A percentile compares a stretch with the other conserved stretches of the same genome.
Evolutionary conservation across 2,797 vertebrate genomes (phyloP).

Genomic region (Falco berigora): DNA sequence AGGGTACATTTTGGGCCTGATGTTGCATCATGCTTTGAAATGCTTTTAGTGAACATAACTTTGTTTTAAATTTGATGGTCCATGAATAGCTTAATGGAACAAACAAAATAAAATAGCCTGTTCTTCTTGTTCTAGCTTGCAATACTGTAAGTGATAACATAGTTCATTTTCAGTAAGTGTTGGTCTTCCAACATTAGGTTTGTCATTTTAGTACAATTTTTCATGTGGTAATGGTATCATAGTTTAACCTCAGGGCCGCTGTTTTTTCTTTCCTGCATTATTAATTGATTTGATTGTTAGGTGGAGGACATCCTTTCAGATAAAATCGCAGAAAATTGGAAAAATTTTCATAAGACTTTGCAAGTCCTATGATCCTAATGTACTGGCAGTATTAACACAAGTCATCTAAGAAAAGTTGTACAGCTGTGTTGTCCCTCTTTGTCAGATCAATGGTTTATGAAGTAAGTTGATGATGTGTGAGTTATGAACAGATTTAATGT

Average conservation of each 20-base stretch:
- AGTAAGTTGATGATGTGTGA: slow-evolving; percentile 40
- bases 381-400: slow-evolving; percentile 28
- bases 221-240: not conserved
- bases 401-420: slow-evolving; percentile 62
- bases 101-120: not conserved
- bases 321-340: slow-evolving; percentile 37
- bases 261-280: not conserved
- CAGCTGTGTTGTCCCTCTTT: slow-evolving; percentile 44
- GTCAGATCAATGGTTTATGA: slow-evolving; percentile 54
- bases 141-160: slow-evolving; percentile 45
- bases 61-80: slow-evolving; percentile 11
- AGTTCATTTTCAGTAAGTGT: not conserved
- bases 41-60: not conserved
- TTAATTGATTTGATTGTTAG: not conserved
- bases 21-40: not conserved
- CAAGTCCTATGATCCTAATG: slow-evolving; percentile 27
- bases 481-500: not conserved
- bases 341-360: slow-evolving; percentile 52
- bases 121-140: slow-evolving; percentile 31
- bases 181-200: not conserved
- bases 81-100: not conserved
- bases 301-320: slow-evolving; percentile 55
- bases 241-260: not conserved
- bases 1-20: not conserved
- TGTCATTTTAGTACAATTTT: not conserved